Percentiles rank a stretch among this genome's conserved stretches.
These are phyloP conservation scores for Danionella cerebrum DNA, from an alignment of 2,113 vertebrate species.

Conservation along the genomic window DNA sequence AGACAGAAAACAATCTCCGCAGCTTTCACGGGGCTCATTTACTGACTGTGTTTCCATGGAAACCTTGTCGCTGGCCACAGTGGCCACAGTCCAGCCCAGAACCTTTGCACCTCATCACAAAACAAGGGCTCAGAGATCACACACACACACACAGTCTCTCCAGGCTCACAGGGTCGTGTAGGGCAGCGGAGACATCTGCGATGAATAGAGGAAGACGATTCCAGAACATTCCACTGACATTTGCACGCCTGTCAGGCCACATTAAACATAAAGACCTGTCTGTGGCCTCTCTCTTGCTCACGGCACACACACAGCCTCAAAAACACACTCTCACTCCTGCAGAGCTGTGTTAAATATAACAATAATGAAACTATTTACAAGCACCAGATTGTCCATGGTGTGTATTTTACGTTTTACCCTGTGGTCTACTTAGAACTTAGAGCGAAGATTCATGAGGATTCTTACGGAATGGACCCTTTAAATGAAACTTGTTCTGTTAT, in stretches of 20 bases:
- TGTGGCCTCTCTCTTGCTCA: neutral
- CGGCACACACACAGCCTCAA: neutral
- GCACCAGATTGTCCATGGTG: neutral
- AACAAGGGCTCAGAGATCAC: constrained; percentile 11
- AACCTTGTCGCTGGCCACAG: constrained; percentile 8
- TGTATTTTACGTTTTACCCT: neutral
- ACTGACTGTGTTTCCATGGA: constrained; percentile 24
- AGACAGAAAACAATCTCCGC: constrained; percentile 11
- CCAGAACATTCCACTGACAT: constrained; percentile 64
- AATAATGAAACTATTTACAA: neutral
- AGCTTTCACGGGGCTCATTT: neutral
- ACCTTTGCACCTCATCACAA: constrained; percentile 18
- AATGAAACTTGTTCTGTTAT: too few species aligned
- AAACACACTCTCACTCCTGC: constrained; percentile 1
- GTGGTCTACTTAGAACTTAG: neutral
- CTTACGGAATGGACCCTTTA: too few species aligned
- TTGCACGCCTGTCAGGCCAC: constrained; percentile 62
- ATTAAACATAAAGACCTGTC: constrained; percentile 49
- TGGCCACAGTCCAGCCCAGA: constrained; percentile 8
- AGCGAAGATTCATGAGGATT: neutral
- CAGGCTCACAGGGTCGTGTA: constrained; percentile 32
- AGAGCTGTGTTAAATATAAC: too few species aligned
- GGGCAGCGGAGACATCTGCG: constrained; percentile 57
- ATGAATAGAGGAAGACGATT: constrained; percentile 43
- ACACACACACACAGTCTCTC: constrained; percentile 22